Base-by-base conservation (phyloP, 23 tunicate genomes). In the Halocynthia aurantium region DNA sequence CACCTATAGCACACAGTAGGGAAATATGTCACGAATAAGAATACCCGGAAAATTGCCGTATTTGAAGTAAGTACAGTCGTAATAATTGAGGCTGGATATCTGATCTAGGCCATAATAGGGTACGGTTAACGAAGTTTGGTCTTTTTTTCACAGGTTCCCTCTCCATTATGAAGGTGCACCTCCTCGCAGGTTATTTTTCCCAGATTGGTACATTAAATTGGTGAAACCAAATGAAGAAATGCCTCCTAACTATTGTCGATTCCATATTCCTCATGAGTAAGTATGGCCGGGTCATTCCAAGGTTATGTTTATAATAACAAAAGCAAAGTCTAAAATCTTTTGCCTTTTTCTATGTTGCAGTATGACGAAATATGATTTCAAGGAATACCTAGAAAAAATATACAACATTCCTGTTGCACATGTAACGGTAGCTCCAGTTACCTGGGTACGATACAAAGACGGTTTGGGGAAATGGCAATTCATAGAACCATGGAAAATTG, bases 191-290 rank as follows among this genome's bases (percentile, higher is more conserved):
- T 58, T 92, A 53, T 92, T 78, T 53, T 73, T 92, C 54, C 98
- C 98, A 6, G 98, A 92, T 64, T 92, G 98, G 98, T 92, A 92
- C 77, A 51, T 92, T 6, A 92, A 85, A 12, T 52, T 92, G 76
- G 87, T 73, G 13, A 83, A 92, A 68, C 91, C 98, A 18, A 71
- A 77, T 51, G 86, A 80, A 62, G 64, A 81, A 50, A 87, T 80
- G 86, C 98, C 94, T 10, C 81, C 72, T 61, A 84, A 93, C 70
- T 93, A 93, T 84, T 89, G 80, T 62, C 76, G 86, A 18, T 93
- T 93, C 71, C 89, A 93, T 76, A 81, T 87, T 7, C 98, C 98
- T 61, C 96, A 91, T 62, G 98, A 92, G 97, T 91, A 77, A 81
- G 97, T n/a, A n/a, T n/a, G n/a, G n/a, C n/a, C n/a, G n/a, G n/a